A percentile compares a stretch with the other conserved stretches of the same genome.
These are phyloP conservation scores for Neomorphus geoffroyi DNA, from an alignment of 2,797 vertebrate species.

Conservation along the genomic window DNA sequence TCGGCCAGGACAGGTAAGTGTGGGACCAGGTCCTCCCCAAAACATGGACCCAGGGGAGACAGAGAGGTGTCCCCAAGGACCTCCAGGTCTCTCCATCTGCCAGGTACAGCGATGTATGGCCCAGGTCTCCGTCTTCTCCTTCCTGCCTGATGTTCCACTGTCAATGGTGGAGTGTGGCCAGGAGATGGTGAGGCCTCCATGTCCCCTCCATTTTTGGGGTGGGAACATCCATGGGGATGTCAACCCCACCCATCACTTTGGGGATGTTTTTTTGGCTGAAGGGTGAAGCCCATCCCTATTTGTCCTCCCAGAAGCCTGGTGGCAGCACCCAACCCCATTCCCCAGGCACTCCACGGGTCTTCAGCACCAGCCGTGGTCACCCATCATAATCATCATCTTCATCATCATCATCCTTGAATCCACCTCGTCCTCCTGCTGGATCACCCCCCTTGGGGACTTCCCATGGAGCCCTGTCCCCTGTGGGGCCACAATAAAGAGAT, in stretches of 20 bases:
- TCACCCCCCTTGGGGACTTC: not conserved
- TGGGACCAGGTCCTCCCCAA: no score
- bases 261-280: fast-evolving
- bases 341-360: not conserved
- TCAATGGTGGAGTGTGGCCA: conserved; percentile 40
- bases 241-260: no score
- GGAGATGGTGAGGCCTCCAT: not conserved
- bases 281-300: not conserved
- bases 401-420: not conserved
- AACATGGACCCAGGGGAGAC: no score
- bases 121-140: conserved; percentile 53
- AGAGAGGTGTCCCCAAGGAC: not conserved
- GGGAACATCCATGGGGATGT: not conserved
- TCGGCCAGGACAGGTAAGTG: conserved; percentile 30
- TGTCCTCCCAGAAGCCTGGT: not conserved
- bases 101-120: conserved; percentile 9
- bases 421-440: not conserved
- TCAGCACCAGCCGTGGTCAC: not conserved
- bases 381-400: not conserved
- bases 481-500: not conserved
- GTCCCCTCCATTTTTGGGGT: not conserved
- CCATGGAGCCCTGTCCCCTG: fast-evolving
- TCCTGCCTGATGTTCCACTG: conserved; percentile 55
- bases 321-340: not conserved
- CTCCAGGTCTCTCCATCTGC: not conserved